These are phyloP conservation scores for Hirundichthys speculiger DNA, from an alignment of 2,113 vertebrate genomes.

Conservation along the genomic window DNA sequence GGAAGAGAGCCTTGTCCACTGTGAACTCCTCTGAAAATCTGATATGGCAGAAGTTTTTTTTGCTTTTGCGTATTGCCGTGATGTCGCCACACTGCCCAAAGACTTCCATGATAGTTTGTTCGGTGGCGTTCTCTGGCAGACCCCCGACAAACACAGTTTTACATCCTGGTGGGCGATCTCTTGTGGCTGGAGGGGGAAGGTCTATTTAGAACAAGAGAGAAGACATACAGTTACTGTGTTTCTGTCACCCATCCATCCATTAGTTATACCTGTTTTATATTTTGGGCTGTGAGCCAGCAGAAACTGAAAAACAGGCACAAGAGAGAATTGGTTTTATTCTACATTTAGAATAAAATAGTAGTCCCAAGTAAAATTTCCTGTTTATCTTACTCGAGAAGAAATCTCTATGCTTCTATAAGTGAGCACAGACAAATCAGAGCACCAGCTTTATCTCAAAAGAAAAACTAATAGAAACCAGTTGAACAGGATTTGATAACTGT, in stretches of 20 bases:
- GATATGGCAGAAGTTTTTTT: conserved; percentile 98
- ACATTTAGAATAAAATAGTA: conserved; percentile 9
- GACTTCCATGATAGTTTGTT: conserved; percentile 93
- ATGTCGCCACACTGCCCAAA: conserved; percentile 96
- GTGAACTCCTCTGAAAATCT: conserved; percentile 93
- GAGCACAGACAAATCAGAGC: too few relatives aligned
- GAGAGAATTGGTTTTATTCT: conserved; percentile 12
- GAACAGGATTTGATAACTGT: too few relatives aligned
- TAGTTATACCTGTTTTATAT: neutral
- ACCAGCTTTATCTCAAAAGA: too few relatives aligned
- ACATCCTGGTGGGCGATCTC: conserved; percentile 94
- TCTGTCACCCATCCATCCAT: neutral
- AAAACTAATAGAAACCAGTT: too few relatives aligned
- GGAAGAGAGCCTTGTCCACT: conserved; percentile 93
- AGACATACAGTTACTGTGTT: neutral
- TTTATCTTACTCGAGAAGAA: conserved; percentile 6
- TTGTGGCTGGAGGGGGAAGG: conserved; percentile 91
- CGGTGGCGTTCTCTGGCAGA: conserved; percentile 90
- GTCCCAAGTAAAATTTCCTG: neutral
- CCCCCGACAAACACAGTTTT: conserved; percentile 97
- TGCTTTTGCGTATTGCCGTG: conserved; percentile 94
- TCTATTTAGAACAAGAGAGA: conserved; percentile 75
- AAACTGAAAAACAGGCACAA: conserved; percentile 7
- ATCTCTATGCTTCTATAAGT: neutral
- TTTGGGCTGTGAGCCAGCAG: neutral